phyloP scores from a whole-genome alignment of 2,797 vertebrate species.

The Ara ararauna region DNA sequence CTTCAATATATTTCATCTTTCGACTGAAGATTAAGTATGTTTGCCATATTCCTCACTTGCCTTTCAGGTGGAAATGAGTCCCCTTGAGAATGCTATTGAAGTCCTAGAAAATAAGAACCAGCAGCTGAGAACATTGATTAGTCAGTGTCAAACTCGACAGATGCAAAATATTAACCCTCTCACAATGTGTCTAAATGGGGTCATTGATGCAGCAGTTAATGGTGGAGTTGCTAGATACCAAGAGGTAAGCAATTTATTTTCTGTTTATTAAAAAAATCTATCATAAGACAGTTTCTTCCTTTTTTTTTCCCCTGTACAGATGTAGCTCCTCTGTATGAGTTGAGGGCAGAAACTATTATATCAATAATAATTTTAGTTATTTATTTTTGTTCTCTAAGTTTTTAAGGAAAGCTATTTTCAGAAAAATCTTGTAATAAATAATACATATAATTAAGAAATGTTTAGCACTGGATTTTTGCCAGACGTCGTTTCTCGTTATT shows the following conservation, averaged over 20 bases:
- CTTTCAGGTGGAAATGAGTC: slow-evolving; percentile 94
- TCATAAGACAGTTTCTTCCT: not conserved
- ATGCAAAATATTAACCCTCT: slow-evolving; percentile 98
- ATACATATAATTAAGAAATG: not conserved
- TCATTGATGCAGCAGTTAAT: slow-evolving; percentile 97
- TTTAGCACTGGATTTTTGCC: not conserved
- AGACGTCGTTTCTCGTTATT: not conserved
- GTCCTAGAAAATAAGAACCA: slow-evolving; percentile 98
- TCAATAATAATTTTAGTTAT: not conserved
- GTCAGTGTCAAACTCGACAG: slow-evolving; percentile 94
- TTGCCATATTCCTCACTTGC: not conserved
- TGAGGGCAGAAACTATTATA: not conserved
- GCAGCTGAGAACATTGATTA: slow-evolving; percentile 92
- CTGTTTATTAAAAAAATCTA: not conserved
- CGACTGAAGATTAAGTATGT: not conserved
- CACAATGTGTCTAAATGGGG: slow-evolving; percentile 98
- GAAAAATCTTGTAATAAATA: not conserved
- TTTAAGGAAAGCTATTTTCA: not conserved
- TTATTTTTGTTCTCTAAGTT: not conserved
- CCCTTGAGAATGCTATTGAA: slow-evolving; percentile 97
- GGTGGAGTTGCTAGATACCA: slow-evolving; percentile 96
- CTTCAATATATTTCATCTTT: not conserved
- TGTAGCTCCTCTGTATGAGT: not conserved
- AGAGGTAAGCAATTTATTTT: slow-evolving; percentile 82
- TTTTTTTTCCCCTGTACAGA: not conserved